Evolutionary conservation across 2,888 invertebrate species (phyloP), one percentile per base, ranked within the genome.

Genomic region (Drosophila yooni): DNA sequence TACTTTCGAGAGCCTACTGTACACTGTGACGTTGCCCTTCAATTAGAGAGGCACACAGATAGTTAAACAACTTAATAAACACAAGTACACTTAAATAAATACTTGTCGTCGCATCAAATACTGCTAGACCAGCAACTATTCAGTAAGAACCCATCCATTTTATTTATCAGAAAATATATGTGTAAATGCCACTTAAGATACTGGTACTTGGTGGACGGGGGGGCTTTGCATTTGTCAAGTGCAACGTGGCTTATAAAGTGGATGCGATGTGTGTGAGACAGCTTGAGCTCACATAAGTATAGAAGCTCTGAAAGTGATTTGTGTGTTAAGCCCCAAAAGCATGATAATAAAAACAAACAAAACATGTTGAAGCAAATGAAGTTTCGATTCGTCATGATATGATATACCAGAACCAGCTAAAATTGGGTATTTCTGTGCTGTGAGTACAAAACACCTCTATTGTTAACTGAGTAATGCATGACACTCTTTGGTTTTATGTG

Each of bases 101-200:
- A 57, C 15, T 38, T 27, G 29, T 27, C 4, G 25, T 25, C 15
- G 15, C 15, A 46, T 46, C 58, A 50, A 50, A 67, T 33, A 67
- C 38, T 48, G 31, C n/a, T 34, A 13, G 34, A 33, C 27, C 29
- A 68, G 58, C 15, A 51, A 51, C 50, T 71, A 66, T 21, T 54
- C 63, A 64, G 48, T 54, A 58, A 64, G 71, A 76, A 59, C 51
- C 75, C 86, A 88, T 84, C 83, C 83, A 85, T 84, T 83, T 54
- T 63, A 85, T 85, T 84, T 82, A 80, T 85, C 81, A 67, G 62
- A 51, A 72, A 80, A 69, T 80, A 77, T 60, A 40, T 68, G 68
- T 50, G 50, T 68, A 76, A 74, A 88, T 80, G 71, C 68, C 83
- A 82, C 81, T 88, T 82, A 70, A 88, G 71, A 67, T 68, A 59